phyloP scores from a whole-genome alignment of 2,797 vertebrate genomes.

The Parauchenoglanis punctatus region DNA sequence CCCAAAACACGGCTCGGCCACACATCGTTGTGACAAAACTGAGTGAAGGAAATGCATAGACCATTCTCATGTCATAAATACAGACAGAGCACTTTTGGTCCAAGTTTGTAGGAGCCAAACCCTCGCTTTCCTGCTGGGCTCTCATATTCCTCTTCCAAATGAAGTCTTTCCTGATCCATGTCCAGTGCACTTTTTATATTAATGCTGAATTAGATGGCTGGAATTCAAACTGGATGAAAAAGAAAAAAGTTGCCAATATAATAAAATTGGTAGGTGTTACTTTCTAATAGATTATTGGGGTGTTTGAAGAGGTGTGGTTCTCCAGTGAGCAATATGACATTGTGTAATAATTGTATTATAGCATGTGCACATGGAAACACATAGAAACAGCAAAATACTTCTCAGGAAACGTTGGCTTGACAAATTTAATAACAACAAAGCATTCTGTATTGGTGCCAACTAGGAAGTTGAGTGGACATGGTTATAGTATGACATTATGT shows the following conservation, averaged over 20 bases:
- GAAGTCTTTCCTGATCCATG: constrained; percentile 64
- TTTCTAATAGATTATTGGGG: constrained; percentile 29
- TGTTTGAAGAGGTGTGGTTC: constrained; percentile 28
- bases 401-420: constrained; percentile 14
- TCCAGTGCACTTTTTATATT: constrained; percentile 61
- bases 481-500: constrained; percentile 13
- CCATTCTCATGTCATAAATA: constrained; percentile 52
- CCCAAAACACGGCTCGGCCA: constrained; percentile 25
- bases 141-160: constrained; percentile 59
- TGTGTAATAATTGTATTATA: constrained; percentile 29
- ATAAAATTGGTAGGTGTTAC: constrained; percentile 38
- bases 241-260: constrained; percentile 48
- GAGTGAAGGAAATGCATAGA: constrained; percentile 42
- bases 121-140: constrained; percentile 51
- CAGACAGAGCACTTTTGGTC: constrained; percentile 50
- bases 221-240: constrained; percentile 55
- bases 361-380: constrained; percentile 22
- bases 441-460: constrained; percentile 35
- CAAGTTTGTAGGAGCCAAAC: constrained; percentile 66
- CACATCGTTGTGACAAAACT: constrained; percentile 42
- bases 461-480: constrained; percentile 31
- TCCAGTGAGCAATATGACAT: constrained; percentile 19
- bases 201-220: constrained; percentile 58
- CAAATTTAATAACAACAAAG: constrained; percentile 34
- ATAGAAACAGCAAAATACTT: background rate